Conservation (phyloP, 2,888 invertebrate species). For the Drosophila eohydei region DNA sequence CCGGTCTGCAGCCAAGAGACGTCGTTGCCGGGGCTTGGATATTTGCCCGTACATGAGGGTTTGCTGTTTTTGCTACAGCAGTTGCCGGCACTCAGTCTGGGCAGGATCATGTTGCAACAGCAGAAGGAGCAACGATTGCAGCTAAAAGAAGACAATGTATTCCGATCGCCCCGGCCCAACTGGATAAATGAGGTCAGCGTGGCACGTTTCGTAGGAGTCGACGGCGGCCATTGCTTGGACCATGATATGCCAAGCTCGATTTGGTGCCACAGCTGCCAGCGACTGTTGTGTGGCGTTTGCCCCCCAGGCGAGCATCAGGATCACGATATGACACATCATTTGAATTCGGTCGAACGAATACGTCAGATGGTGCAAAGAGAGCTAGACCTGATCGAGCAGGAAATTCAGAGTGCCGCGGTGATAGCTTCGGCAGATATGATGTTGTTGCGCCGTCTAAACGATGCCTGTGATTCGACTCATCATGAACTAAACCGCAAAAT, state of each 20-base stretch:
- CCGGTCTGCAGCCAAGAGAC: neutral
- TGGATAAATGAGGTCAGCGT: conserved; percentile 20
- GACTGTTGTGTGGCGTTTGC: conserved; percentile 74
- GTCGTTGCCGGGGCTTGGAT: neutral
- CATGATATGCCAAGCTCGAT: conserved; percentile 88
- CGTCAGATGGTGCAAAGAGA: neutral
- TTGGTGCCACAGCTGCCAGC: conserved; percentile 89
- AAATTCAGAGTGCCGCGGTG: neutral
- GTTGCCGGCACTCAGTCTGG: too few species aligned
- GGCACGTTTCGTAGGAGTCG: conserved; percentile 18
- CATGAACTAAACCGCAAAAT: neutral
- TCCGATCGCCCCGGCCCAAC: neutral
- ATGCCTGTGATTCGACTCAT: neutral
- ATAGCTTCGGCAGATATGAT: neutral
- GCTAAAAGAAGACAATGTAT: neutral
- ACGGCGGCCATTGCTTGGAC: conserved; percentile 88
- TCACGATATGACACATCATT: neutral
- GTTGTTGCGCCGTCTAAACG: neutral
- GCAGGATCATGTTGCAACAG: neutral
- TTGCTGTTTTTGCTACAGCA: conserved; percentile 6
- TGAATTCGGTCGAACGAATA: neutral
- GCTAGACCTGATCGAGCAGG: neutral
- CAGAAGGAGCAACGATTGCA: conserved; percentile 1
- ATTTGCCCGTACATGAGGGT: neutral
- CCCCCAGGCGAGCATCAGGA: neutral